Conservation (phyloP, 2,888 invertebrate species). For the Acleris literana region DNA sequence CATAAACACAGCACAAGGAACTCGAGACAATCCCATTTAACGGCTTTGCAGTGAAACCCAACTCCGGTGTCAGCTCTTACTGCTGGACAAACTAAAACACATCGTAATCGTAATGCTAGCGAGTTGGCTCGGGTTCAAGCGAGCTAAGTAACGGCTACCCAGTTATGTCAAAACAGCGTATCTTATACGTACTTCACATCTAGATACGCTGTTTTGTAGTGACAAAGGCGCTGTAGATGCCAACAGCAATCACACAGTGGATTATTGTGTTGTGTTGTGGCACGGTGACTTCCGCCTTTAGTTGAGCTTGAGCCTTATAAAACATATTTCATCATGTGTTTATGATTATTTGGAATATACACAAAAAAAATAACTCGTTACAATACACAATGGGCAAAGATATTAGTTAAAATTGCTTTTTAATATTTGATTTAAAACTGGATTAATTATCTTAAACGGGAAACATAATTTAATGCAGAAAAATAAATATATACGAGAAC, state of each 20-base stretch:
- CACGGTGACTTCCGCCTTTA: too few relatives aligned
- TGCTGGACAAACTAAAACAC: constrained; percentile 55
- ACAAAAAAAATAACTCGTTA: too few relatives aligned
- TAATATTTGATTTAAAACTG: too few relatives aligned
- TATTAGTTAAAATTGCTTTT: too few relatives aligned
- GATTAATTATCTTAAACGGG: neutral
- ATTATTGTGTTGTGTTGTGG: too few relatives aligned
- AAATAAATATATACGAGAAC: constrained; percentile 4
- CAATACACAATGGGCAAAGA: too few relatives aligned
- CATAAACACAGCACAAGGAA: constrained; percentile 52
- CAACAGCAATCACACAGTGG: too few relatives aligned
- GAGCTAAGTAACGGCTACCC: constrained; percentile 4
- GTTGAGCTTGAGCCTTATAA: too few relatives aligned
- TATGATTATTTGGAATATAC: too few relatives aligned
- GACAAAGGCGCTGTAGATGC: too few relatives aligned
- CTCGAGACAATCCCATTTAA: constrained; percentile 53
- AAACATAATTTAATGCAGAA: constrained; percentile 16
- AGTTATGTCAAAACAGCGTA: neutral
- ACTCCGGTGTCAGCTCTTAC: constrained; percentile 55
- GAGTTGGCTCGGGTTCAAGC: constrained; percentile 11
- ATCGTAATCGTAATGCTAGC: constrained; percentile 36
- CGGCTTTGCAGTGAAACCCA: constrained; percentile 60
- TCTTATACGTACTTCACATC: neutral
- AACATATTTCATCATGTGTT: too few relatives aligned
- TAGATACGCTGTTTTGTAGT: too few relatives aligned